Evolutionary conservation across 2,888 invertebrate species (phyloP).

Genomic region (Phania funesta): DNA sequence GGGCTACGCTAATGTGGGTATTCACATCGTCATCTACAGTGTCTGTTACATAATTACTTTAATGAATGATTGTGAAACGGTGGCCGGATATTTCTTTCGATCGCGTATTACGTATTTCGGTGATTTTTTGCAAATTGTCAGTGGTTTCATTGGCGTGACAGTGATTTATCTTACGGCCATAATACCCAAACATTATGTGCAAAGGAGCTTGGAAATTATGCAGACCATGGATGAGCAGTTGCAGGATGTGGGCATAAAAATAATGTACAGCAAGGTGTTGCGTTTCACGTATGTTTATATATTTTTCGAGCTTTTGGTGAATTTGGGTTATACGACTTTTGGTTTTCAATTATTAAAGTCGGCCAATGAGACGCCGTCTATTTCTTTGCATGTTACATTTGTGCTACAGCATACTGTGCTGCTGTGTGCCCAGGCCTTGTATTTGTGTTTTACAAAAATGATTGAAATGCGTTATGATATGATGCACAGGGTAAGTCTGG

Average conservation of each 20-base stretch:
- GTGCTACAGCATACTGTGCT: slow-evolving; percentile 77
- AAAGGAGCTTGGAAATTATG: slow-evolving; percentile 73
- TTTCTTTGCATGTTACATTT: slow-evolving; percentile 76
- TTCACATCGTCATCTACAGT: slow-evolving; percentile 72
- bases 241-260: slow-evolving; percentile 75
- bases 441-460: slow-evolving; percentile 73
- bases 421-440: slow-evolving; percentile 73
- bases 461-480: slow-evolving; percentile 76
- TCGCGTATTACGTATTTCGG: slow-evolving; percentile 77
- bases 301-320: slow-evolving; percentile 71
- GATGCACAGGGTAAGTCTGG: slow-evolving; percentile 75
- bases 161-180: slow-evolving; percentile 77
- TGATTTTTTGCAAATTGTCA: slow-evolving; percentile 77
- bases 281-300: slow-evolving; percentile 74
- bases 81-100: slow-evolving; percentile 78
- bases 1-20: slow-evolving; percentile 75
- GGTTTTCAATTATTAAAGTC: slow-evolving; percentile 75
- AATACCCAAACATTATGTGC: slow-evolving; percentile 74
- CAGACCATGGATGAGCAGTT: slow-evolving; percentile 75
- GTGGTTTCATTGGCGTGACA: slow-evolving; percentile 77
- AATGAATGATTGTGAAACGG: slow-evolving; percentile 76
- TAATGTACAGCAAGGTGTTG: slow-evolving; percentile 77
- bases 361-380: slow-evolving; percentile 72
- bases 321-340: slow-evolving; percentile 73
- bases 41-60: slow-evolving; percentile 75